These are phyloP conservation scores for Tuta absoluta DNA, from an alignment of 2,888 invertebrate genomes.

Conservation along the genomic window DNA sequence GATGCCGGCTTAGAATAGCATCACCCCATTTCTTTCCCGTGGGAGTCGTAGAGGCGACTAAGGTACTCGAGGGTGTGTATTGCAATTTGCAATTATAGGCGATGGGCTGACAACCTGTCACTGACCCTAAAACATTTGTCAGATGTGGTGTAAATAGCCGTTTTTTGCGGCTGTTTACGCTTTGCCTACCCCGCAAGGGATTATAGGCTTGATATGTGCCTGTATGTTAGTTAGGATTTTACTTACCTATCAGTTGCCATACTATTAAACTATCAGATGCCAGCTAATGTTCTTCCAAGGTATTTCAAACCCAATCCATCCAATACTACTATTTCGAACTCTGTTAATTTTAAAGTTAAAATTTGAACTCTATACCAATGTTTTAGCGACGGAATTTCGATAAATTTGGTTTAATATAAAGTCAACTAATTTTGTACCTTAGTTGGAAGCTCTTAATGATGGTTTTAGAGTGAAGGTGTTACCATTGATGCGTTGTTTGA, in stretches of 20 bases:
- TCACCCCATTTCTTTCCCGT: too few species aligned
- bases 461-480: not conserved
- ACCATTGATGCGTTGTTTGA: not conserved
- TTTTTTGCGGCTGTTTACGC: too few species aligned
- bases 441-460: not conserved
- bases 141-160: too few species aligned
- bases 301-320: slow-evolving; percentile 19
- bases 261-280: slow-evolving; percentile 12
- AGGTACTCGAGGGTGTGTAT: too few species aligned
- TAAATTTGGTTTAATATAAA: not conserved
- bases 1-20: too few species aligned
- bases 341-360: not conserved
- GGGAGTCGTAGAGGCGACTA: too few species aligned
- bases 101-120: too few species aligned
- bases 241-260: not conserved
- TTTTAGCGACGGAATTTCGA: not conserved
- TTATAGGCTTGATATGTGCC: too few species aligned
- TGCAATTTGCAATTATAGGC: too few species aligned
- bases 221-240: not conserved
- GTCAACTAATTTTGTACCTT: not conserved
- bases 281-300: slow-evolving; percentile 25
- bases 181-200: too few species aligned
- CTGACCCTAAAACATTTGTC: too few species aligned
- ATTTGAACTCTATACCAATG: not conserved
- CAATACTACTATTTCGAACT: not conserved